Base-by-base conservation (phyloP, 92 coral and sea anemone species). In the Micromussa lordhowensis region DNA sequence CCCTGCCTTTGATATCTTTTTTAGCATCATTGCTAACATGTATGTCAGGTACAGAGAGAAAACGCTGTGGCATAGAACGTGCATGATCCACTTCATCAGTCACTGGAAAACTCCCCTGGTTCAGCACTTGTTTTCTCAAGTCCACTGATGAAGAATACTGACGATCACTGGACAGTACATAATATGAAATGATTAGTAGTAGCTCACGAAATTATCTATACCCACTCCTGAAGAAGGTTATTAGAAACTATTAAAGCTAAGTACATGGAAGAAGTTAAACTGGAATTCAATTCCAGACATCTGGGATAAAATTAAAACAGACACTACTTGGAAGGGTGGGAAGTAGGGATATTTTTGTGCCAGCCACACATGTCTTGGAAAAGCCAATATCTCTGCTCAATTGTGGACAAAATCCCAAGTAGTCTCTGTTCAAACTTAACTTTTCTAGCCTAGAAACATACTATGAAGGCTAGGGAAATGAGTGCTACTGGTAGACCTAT, bases 21-120 rank as follows among this genome's bases (percentile, higher is more conserved):
- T 48, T n/a, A 30, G 88, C 85, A 19, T 54, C 80, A 18, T 22
- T 66, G 15, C 81, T 77, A 34, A 81, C 57, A 24, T 73, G 90
- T 31, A 92, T 78, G 66, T 91, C 87, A 14, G 94, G 94, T n/a
- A 87, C 92, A 35, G 96, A 93, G 5, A 92, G 87, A 59, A 87
- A 93, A 26, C 74, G 94, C 30, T 75, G 93, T 40, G 36, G 84
- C 32, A 57, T 35, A 7, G 15, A 51, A 19, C 59, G 85, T 2
- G 53, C 40, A n/a, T 68, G 71, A n/a, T 88, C 91, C 64, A 85
- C 93, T 5, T 79, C 85, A 44, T 93, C 92, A n/a, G 86, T 75
- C 21, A 55, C 89, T 17, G 88, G 91, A 48, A 89, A 69, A 28
- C 89, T 93, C n/a, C 71, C n/a, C 40, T 69, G 90, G 59, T 14